These are phyloP conservation scores for Leucozona laternaria DNA, from an alignment of 2,888 invertebrate genomes.

Conservation along the genomic window DNA sequence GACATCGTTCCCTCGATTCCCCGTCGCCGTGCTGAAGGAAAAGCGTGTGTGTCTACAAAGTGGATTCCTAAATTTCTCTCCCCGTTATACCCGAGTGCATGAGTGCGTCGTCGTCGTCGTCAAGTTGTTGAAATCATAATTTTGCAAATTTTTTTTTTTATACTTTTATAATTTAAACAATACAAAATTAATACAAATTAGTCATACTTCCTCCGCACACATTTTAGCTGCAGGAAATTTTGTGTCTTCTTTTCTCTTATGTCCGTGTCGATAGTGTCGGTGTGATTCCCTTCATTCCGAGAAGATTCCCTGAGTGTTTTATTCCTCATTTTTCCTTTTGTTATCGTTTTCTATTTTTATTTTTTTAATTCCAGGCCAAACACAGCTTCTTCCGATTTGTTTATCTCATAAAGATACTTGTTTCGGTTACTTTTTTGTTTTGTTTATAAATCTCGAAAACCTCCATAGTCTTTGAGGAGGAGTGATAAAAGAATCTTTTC, in stretches of 20 bases:
- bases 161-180: constrained; percentile 19
- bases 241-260: constrained; percentile 27
- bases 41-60: constrained; percentile 56
- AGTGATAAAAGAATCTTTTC: background rate
- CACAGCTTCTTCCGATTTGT: constrained; percentile 11
- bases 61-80: constrained; percentile 28
- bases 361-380: constrained; percentile 11
- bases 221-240: constrained; percentile 14
- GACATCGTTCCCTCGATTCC: constrained; percentile 22
- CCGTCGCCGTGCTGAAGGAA: constrained; percentile 29
- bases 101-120: constrained; percentile 51
- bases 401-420: constrained; percentile 6
- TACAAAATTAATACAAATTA: constrained; percentile 40
- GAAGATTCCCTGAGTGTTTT: constrained; percentile 8
- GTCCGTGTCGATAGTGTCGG: background rate
- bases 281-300: background rate
- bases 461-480: background rate
- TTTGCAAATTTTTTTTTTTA: constrained; percentile 65
- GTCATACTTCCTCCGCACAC: constrained; percentile 45
- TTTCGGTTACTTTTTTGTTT: constrained; percentile 26
- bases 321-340: background rate
- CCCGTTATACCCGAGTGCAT: constrained; percentile 35
- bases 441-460: constrained; percentile 30
- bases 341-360: background rate
- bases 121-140: constrained; percentile 57